phyloP scores from a whole-genome alignment of 2,888 invertebrate species.

The Pterobdella sp. region DNA sequence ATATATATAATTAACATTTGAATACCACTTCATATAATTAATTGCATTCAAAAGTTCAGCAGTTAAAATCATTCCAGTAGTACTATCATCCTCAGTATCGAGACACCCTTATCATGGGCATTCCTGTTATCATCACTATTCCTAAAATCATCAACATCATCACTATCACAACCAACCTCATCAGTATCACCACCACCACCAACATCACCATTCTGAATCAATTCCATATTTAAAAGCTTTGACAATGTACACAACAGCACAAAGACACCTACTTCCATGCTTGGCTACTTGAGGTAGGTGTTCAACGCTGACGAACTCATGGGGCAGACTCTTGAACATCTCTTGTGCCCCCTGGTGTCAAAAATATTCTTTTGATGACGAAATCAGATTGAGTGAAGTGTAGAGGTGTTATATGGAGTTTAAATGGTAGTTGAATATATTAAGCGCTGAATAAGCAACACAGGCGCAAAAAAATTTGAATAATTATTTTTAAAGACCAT shows the following conservation, averaged over 20 bases:
- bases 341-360: constrained; percentile 60
- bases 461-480: too few relatives aligned
- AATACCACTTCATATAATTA: too few relatives aligned
- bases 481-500: too few relatives aligned
- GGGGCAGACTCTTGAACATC: constrained; percentile 88
- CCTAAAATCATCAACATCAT: not conserved
- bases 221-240: not conserved
- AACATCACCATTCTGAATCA: not conserved
- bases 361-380: too few relatives aligned
- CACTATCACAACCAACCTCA: not conserved
- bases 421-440: too few relatives aligned
- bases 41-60: too few relatives aligned
- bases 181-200: not conserved
- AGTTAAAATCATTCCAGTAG: too few relatives aligned
- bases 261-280: constrained; percentile 75
- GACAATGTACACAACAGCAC: not conserved
- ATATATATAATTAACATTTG: too few relatives aligned
- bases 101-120: not conserved
- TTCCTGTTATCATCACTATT: not conserved
- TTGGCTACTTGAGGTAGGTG: constrained; percentile 88
- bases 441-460: too few relatives aligned
- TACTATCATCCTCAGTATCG: not conserved
- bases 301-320: constrained; percentile 92
- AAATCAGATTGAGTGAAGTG: too few relatives aligned
- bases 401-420: too few relatives aligned